phyloP scores from a whole-genome alignment of 2,113 vertebrate genomes.

The Erpornis zantholeuca region DNA sequence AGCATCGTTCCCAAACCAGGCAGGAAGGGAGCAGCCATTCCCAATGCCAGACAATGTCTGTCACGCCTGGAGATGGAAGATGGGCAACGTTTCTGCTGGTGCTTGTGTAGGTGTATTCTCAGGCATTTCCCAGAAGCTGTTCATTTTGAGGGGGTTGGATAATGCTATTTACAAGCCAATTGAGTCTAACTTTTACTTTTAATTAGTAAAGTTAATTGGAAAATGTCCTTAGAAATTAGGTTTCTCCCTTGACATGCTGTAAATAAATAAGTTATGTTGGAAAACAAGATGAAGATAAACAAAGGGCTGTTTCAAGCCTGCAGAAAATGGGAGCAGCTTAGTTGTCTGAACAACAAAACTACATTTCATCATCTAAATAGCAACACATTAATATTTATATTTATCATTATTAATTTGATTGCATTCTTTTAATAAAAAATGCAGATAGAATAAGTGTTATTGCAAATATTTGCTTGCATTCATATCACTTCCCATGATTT shows the following conservation, averaged over 20 bases:
- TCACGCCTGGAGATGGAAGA: neutral
- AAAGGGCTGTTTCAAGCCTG: neutral
- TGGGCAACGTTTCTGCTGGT: neutral
- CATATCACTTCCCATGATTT: neutral
- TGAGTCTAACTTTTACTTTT: conserved; percentile 17
- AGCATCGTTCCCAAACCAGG: neutral
- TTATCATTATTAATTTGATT: neutral
- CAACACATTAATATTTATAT: neutral
- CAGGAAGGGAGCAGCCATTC: neutral
- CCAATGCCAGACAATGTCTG: neutral
- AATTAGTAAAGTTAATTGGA: conserved; percentile 33
- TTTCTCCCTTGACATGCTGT: conserved; percentile 1
- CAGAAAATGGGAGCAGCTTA: neutral
- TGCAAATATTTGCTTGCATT: neutral
- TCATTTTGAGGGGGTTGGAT: neutral
- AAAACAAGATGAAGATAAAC: conserved; percentile 24
- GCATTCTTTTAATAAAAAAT: neutral
- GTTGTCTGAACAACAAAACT: neutral
- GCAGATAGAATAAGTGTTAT: neutral
- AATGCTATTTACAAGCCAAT: neutral
- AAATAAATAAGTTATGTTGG: neutral
- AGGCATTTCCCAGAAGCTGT: neutral
- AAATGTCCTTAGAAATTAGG: conserved; percentile 9
- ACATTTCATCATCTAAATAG: neutral
- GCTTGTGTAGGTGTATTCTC: neutral